Base-by-base conservation (phyloP, 2,797 vertebrate genomes). In the Uromys caudimaculatus region DNA sequence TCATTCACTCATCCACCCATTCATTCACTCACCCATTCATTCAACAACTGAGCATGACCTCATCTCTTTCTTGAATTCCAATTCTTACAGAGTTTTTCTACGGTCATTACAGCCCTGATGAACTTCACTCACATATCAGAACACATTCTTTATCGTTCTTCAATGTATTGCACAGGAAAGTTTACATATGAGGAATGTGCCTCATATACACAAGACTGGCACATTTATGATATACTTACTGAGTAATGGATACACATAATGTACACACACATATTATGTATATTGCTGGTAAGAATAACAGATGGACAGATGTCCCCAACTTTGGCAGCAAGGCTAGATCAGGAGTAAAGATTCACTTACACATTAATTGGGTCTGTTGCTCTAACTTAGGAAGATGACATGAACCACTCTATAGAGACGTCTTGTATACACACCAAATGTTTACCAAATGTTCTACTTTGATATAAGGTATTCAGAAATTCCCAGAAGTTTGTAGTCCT, bases 381-480 rank as follows among this genome's bases (percentile, higher is more conserved):
- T 85, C 32, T 90, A 71, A 58, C 14, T 76, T 7, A 47, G 44
- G 29, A 41, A 92, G 82, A 8, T 75, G 67, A 90, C 35, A 84
- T 16, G 73, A 78, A 54, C n/a, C 73, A 94, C 1, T 73, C 44
- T 54, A 77, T 9, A 88, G 2, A 38, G 5, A 67, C 96, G 54
- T 47, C n/a, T 35, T 52, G 56, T 92, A 19, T 17, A 86, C 32
- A 21, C 4, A 82, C 35, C 82, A 73, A 90, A 77, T 56, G 19
- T 60, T 90, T 69, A 82, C 41, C 82, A 82, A 52, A 52, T 78
- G 90, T 91, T 93, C n/a, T 85, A 27, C 47, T 85, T 85, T 64
- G 13, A 90, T 88, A 62, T 76, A 29, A 92, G 24, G 35, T 44
- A 89, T 35, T 4, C 50, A 21, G 32, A 92, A 83, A 89, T 81